Evolutionary conservation across 2,113 vertebrate genomes (phyloP).

Genomic region (Rhipidura dahli): DNA sequence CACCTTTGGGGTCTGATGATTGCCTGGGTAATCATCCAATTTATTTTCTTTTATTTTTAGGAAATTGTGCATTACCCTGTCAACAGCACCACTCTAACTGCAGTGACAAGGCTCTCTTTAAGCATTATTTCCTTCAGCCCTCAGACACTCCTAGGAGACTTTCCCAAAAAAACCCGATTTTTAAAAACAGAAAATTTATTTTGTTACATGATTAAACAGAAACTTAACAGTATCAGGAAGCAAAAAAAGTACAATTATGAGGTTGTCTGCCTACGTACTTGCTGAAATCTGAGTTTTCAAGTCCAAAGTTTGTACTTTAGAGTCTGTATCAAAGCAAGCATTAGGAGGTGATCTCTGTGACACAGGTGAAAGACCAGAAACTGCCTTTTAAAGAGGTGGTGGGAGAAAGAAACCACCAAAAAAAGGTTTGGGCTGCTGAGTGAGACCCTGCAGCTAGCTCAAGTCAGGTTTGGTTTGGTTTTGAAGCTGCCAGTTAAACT

Average conservation of each 20-base stretch:
- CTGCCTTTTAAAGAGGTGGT: neutral
- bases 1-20: neutral
- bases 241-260: neutral
- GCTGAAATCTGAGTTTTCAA: neutral
- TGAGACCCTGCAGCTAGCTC: neutral
- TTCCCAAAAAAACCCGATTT: neutral
- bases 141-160: neutral
- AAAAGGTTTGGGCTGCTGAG: neutral
- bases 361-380: neutral
- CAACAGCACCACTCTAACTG: neutral
- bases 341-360: neutral
- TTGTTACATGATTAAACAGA: neutral
- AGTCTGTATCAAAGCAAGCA: neutral
- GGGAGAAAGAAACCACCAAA: neutral
- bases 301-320: neutral
- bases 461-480: neutral
- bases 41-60: neutral
- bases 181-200: neutral
- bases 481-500: neutral
- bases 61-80: neutral
- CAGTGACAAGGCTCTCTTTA: neutral
- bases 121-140: neutral
- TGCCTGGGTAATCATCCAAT: neutral
- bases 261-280: neutral
- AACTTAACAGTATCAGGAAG: neutral